phyloP scores from a whole-genome alignment of 2,797 vertebrate genomes.

The Molossus alvarezi region DNA sequence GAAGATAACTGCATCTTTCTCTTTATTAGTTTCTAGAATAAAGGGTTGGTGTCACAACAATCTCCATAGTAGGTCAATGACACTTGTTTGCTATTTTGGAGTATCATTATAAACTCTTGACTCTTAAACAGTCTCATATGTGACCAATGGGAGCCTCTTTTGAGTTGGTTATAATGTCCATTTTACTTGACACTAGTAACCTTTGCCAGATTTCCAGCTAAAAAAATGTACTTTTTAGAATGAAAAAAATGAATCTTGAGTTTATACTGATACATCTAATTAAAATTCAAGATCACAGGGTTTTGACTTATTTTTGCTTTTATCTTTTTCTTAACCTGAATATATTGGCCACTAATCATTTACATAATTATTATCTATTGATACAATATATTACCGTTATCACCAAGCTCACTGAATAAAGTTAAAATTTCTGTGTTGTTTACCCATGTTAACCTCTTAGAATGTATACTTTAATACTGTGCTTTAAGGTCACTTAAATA shows the following conservation, averaged over 20 bases:
- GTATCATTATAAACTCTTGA: background rate
- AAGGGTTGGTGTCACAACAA: background rate
- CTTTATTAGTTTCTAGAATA: constrained; percentile 8
- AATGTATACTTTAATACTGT: background rate
- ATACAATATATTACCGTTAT: background rate
- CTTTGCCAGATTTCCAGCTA: background rate
- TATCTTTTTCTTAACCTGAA: background rate
- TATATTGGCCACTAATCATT: background rate
- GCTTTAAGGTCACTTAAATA: background rate
- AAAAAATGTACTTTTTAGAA: background rate
- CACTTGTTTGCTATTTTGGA: background rate
- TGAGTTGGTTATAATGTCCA: background rate
- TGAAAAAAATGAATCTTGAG: background rate
- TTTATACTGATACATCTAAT: background rate
- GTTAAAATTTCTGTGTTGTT: background rate
- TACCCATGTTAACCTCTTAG: background rate
- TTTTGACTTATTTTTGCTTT: background rate
- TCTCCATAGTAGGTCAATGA: background rate
- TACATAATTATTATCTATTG: background rate
- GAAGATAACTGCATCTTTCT: background rate
- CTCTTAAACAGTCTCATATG: background rate
- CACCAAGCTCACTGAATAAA: background rate
- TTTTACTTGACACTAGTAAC: background rate
- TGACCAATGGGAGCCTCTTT: background rate
- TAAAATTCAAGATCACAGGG: background rate